Conservation (phyloP, 1,140 invertebrate genomes). For the Bilobella aurantiaca region DNA sequence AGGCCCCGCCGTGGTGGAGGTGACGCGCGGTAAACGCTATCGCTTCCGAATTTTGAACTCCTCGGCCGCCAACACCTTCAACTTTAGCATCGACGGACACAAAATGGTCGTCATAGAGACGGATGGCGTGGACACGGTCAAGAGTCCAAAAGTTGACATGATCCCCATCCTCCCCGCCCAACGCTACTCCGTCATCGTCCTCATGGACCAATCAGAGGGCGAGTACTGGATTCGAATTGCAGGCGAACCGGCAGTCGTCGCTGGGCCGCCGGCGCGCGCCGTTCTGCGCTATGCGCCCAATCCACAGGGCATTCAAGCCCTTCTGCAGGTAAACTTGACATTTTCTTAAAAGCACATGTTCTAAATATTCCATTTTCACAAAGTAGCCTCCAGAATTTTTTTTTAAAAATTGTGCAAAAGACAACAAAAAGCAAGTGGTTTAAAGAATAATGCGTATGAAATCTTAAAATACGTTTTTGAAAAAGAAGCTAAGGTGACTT, state of each 20-base stretch:
- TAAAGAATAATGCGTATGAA: too few species aligned
- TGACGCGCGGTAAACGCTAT: conserved; percentile 4
- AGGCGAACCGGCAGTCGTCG: background rate
- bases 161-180: conserved; percentile 11
- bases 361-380: too few species aligned
- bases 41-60: conserved; percentile 14
- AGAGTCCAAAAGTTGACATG: background rate
- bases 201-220: background rate
- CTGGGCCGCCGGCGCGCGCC: too few species aligned
- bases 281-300: background rate
- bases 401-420: too few species aligned
- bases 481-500: too few species aligned
- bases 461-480: too few species aligned
- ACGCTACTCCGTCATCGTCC: conserved; percentile 15
- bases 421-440: too few species aligned
- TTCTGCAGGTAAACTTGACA: too few species aligned
- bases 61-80: background rate
- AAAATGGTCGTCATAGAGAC: conserved; percentile 10
- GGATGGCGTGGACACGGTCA: conserved; percentile 15
- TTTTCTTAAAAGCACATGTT: too few species aligned
- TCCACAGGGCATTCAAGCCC: too few species aligned
- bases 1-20: background rate
- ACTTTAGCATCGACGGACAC: conserved; percentile 16
- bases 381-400: too few species aligned
- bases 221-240: background rate